A percentile compares a stretch with the other conserved stretches of the same genome.
These are phyloP conservation scores for Agrotis exclamationis DNA, from an alignment of 2,888 invertebrate species.

Conservation along the genomic window DNA sequence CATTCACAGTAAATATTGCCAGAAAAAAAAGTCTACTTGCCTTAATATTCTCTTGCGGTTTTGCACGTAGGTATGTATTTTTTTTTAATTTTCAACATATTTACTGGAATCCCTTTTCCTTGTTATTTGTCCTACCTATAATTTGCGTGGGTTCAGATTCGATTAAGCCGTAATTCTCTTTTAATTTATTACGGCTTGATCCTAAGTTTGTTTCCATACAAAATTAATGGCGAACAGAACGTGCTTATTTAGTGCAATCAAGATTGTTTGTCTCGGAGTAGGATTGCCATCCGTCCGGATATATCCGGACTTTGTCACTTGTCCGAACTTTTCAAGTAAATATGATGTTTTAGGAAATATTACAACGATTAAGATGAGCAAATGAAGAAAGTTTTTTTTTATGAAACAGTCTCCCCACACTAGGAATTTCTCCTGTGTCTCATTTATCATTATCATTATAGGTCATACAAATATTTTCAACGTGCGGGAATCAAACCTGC, in stretches of 20 bases:
- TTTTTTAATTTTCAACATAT: slow-evolving; percentile 29
- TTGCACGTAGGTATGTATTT: neutral
- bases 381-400: too few species aligned
- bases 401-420: too few species aligned
- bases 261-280: slow-evolving; percentile 36
- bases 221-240: slow-evolving; percentile 38
- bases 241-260: slow-evolving; percentile 59
- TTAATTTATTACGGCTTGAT: slow-evolving; percentile 56
- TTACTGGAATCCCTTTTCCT: slow-evolving; percentile 53
- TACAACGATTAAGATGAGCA: too few species aligned
- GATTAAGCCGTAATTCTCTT: slow-evolving; percentile 55
- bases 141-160: slow-evolving; percentile 51
- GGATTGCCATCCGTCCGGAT: too few species aligned
- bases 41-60: neutral
- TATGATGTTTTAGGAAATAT: too few species aligned
- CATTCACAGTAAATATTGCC: too few species aligned
- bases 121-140: slow-evolving; percentile 49
- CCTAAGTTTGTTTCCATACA: slow-evolving; percentile 34
- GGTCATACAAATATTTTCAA: too few species aligned
- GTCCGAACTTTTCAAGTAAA: too few species aligned
- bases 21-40: neutral
- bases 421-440: too few species aligned
- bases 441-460: too few species aligned
- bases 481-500: too few species aligned
- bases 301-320: too few species aligned